These are phyloP conservation scores for Carassius carassius DNA, from an alignment of 2,113 vertebrate genomes.

Conservation along the genomic window DNA sequence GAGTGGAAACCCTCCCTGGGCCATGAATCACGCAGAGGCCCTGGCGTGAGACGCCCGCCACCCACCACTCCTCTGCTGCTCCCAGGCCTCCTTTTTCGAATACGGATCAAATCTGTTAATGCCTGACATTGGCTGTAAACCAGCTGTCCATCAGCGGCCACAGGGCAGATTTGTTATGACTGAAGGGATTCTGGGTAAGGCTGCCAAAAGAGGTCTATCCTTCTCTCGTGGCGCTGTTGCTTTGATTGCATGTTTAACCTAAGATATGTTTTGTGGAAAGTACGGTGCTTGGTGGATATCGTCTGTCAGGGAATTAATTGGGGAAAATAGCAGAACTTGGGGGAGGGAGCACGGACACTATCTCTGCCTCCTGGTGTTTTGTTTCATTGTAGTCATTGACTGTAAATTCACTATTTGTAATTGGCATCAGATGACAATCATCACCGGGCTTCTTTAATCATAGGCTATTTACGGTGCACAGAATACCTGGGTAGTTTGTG, in stretches of 20 bases:
- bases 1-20: constrained; percentile 52
- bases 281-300: constrained; percentile 46
- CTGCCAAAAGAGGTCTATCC: constrained; percentile 42
- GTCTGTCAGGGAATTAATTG: constrained; percentile 47
- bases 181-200: constrained; percentile 54
- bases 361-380: background rate
- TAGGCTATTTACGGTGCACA: background rate
- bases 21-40: constrained; percentile 54
- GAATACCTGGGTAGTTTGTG: constrained; percentile 14
- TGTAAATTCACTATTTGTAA: constrained; percentile 5
- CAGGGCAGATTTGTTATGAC: constrained; percentile 57
- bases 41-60: constrained; percentile 45
- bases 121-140: constrained; percentile 66
- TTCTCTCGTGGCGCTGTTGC: constrained; percentile 40
- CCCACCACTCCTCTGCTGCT: constrained; percentile 35
- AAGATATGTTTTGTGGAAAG: constrained; percentile 36
- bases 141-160: constrained; percentile 58
- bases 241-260: constrained; percentile 57
- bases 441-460: constrained; percentile 10
- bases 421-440: constrained; percentile 19
- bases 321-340: constrained; percentile 18
- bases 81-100: constrained; percentile 57
- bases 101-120: constrained; percentile 71
- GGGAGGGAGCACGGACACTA: background rate
- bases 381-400: constrained; percentile 11